phyloP scores from a whole-genome alignment of 2,797 vertebrate species.

The Anguilla anguilla region DNA sequence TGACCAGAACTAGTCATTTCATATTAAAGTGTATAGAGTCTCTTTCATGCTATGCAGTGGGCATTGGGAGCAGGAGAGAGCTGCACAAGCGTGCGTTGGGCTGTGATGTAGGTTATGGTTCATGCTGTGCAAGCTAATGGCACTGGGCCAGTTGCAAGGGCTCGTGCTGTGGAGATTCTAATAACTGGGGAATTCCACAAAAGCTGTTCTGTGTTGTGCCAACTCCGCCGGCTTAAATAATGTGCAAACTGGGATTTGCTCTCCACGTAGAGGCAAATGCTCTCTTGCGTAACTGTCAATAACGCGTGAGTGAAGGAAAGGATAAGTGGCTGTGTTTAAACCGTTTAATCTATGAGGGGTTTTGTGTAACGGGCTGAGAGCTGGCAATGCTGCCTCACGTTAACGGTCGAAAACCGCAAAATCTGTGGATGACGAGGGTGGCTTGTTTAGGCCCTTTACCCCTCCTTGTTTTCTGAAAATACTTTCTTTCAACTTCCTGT shows the following conservation, averaged over 20 bases:
- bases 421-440: not conserved
- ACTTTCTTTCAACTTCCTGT: not conserved
- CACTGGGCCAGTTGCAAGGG: not conserved
- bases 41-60: not conserved
- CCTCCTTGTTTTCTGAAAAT: not conserved
- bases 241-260: not conserved
- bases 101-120: not conserved
- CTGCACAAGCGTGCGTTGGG: not conserved
- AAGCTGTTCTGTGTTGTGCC: not conserved
- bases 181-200: not conserved
- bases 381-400: not conserved
- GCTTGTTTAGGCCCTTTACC: not conserved
- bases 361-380: not conserved
- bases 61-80: not conserved
- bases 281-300: not conserved
- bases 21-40: not conserved
- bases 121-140: not conserved
- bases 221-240: not conserved
- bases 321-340: not conserved
- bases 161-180: not conserved
- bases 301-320: not conserved
- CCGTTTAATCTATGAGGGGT: not conserved
- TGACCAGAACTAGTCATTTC: not conserved
- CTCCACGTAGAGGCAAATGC: not conserved
- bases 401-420: not conserved